phyloP scores from a whole-genome alignment of 2,888 invertebrate species.

The Dryocosmus kuriphilus region DNA sequence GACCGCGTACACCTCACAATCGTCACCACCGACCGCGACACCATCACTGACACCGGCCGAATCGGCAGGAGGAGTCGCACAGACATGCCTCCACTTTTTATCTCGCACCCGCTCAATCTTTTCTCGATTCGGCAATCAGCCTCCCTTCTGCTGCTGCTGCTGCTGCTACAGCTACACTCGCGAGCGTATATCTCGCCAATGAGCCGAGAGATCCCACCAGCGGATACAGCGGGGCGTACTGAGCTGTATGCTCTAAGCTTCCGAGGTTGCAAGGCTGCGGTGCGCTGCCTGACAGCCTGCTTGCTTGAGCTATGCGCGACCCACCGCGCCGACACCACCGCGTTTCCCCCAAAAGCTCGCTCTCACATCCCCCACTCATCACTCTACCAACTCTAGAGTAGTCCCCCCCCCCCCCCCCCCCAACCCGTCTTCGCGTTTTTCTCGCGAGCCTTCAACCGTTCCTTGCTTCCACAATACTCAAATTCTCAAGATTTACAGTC shows the following conservation, averaged over 20 bases:
- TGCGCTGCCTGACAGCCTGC: slow-evolving; percentile 62
- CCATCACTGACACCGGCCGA: slow-evolving; percentile 34
- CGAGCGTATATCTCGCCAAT: slow-evolving; percentile 37
- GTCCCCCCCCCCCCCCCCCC: too few relatives aligned
- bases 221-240: slow-evolving; percentile 74
- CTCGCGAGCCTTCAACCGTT: slow-evolving; percentile 21
- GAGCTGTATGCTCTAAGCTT: slow-evolving; percentile 56
- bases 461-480: not conserved
- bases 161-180: not conserved
- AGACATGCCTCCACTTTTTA: slow-evolving; percentile 37
- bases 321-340: slow-evolving; percentile 56
- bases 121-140: slow-evolving; percentile 27
- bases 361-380: slow-evolving; percentile 31
- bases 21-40: slow-evolving; percentile 35
- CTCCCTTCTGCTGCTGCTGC: slow-evolving; percentile 26
- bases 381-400: slow-evolving; percentile 1
- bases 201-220: slow-evolving; percentile 49
- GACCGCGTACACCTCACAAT: slow-evolving; percentile 40
- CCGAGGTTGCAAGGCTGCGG: slow-evolving; percentile 78
- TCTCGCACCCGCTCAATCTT: slow-evolving; percentile 37
- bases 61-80: slow-evolving; percentile 45
- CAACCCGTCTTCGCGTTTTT: not conserved
- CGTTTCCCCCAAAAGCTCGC: slow-evolving; percentile 31
- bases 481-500: not conserved
- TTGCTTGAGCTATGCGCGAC: slow-evolving; percentile 68